Evolutionary conservation across 2,797 vertebrate genomes (phyloP), one percentile per base, ranked within the genome.

Genomic region (Denticeps clupeoides): DNA sequence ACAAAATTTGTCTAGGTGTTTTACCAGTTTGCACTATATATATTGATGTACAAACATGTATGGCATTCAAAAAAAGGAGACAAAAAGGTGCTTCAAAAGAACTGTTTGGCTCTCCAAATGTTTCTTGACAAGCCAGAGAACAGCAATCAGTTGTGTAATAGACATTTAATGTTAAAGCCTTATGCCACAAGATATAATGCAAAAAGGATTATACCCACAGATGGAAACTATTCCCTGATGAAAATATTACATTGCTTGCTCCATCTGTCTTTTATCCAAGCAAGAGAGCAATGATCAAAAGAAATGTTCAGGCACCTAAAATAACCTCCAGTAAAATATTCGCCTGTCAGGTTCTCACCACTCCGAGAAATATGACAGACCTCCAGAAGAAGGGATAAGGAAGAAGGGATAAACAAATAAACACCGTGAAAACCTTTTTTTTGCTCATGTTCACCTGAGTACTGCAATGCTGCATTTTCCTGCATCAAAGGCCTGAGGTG

Each of bases 201-300:
- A 1, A 35, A 35, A 2, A 19, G 10, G 18, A 38, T 38, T 38
- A 38, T 35, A 21, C 38, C 38, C 16, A 38, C 9, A 19, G 28
- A 28, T 11, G 27, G 21, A 60, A 29, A 25, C 4, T 16, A 21
- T 51, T 3, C 58, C 38, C 29, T 35, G 33, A 21, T 50, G 35
- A 45, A 48, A 40, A 25, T 32, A 50, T 7, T 29, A 56, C 57
- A 60, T 49, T 25, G 29, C 7, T 8, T 44, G n/a, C 49, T 49
- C 28, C 47, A 41, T 53, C 53, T 60, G 59, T 69, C 60, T 60
- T 31, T 53, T 59, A n/a, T 32, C 19, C 38, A 47, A 56, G 41
- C 51, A 66, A 53, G 47, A 35, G 60, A 55, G 58, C 19, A 48
- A 45, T 51, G 57, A 77, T 69, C 58, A 69, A 67, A 69, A 59